Evolutionary conservation across 2,797 vertebrate species (phyloP).

Genomic region (Acipenser transmontanus): DNA sequence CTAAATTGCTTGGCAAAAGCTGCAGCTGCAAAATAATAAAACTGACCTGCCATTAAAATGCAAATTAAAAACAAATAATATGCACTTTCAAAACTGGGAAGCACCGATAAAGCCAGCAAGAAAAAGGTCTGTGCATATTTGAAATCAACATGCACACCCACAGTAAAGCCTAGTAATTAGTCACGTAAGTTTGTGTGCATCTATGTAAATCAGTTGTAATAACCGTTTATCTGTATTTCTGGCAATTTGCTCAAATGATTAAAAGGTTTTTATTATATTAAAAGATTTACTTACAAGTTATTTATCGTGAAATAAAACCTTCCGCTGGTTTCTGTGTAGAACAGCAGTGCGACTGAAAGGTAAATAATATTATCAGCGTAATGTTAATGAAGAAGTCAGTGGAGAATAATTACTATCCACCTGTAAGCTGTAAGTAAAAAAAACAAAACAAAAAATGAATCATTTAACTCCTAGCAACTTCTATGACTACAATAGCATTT

Average conservation of each 20-base stretch:
- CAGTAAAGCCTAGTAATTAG: not conserved
- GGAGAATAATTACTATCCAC: not conserved
- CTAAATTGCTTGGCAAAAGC: not conserved
- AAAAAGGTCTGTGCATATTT: not conserved
- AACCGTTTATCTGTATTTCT: no score
- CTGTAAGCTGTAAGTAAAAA: not conserved
- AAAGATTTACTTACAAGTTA: not conserved
- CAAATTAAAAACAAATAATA: slow-evolving; percentile 1
- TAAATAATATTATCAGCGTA: not conserved
- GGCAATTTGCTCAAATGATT: no score
- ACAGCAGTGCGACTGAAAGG: not conserved
- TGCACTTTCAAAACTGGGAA: not conserved
- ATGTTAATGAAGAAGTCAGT: not conserved
- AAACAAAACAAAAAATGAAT: not conserved
- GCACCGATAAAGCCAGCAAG: not conserved
- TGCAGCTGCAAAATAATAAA: not conserved
- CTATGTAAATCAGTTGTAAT: not conserved
- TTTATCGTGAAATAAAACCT: not conserved
- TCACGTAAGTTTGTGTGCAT: not conserved
- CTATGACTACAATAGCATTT: no score
- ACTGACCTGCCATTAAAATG: not conserved
- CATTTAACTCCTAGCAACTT: no score
- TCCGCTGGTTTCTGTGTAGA: not conserved
- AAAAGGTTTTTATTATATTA: not conserved
- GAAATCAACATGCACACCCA: not conserved